Base-by-base conservation (phyloP, 2,113 vertebrate species). In the Dendropsophus ebraccatus region DNA sequence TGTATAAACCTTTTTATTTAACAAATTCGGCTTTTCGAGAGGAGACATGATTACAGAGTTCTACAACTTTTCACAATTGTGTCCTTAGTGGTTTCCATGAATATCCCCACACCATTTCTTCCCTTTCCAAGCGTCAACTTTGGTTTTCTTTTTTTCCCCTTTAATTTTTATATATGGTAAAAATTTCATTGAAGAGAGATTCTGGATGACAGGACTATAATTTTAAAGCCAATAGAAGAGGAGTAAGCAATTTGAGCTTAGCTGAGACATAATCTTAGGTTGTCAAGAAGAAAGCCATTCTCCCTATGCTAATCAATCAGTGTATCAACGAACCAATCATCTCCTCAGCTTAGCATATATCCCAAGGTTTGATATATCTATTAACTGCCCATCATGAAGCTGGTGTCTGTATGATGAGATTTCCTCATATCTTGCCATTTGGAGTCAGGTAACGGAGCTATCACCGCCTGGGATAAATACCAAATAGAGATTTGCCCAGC, bases 81-180 rank as follows among this genome's bases (percentile, higher is more conserved):
- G 89, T 90, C 92, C 92, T 92, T 88, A 89, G 88, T 67, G 89
- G 58, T 83, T 89, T 30, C 19, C 82, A 35, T 92, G 94, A 94
- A 94, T 94, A 56, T 91, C 93, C 92, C 93, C 93, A 91, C 90
- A 92, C 91, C 93, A 92, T 93, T 95, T 95, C 92, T 93, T 93
- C 93, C 92, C 92, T 92, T 92, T 93, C 91, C 87, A 87, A 87
- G 91, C 90, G 91, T 90, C 92, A 91, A 94, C 91, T 93, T 93
- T 93, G 91, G 91, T 93, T 94, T 88, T 78, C 80, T 83, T 74
- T 21, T 70, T 92, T 92, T 90, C 83, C 91, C 93, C 95, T 96
- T 97, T 97, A 97, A 97, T 97, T 95, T 97, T 97, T 97, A 96
- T 97, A 96, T 97, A 96, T 96, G 96, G 97, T 97, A 97, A 97